Conservation (phyloP, 1,140 invertebrate genomes). For the Theocolax elegans region DNA sequence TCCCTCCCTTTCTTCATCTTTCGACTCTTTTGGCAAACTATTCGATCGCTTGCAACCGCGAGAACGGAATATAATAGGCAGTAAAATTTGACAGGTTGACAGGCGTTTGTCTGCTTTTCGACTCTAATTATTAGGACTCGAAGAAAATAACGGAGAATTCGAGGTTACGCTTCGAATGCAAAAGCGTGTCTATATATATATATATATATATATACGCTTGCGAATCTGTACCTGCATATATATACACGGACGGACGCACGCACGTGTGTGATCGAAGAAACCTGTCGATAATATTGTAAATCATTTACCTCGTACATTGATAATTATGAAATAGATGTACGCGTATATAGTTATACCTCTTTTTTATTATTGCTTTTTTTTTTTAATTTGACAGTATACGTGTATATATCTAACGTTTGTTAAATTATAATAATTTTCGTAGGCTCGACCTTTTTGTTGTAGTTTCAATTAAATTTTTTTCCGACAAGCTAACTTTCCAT, state of each 20-base stretch:
- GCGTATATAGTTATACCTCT: neutral
- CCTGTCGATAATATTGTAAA: neutral
- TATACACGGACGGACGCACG: no score
- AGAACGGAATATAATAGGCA: slow-evolving; percentile 22
- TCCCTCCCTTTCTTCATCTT: no score
- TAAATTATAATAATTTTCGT: no score
- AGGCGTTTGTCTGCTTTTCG: slow-evolving; percentile 14
- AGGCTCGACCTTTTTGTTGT: no score
- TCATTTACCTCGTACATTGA: neutral
- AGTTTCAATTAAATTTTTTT: no score
- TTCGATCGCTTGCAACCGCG: neutral
- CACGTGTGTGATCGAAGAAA: no score
- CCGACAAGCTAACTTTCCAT: no score
- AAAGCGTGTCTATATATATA: neutral
- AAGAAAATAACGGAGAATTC: slow-evolving; percentile 19
- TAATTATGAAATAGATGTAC: neutral
- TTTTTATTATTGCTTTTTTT: neutral
- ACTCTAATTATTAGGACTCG: slow-evolving; percentile 33
- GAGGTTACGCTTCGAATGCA: neutral
- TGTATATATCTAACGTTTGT: no score
- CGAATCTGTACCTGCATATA: neutral
- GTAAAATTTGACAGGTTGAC: slow-evolving; percentile 37
- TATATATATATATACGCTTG: neutral
- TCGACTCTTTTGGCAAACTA: neutral
- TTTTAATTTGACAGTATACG: neutral